Percentiles rank a stretch among this genome's conserved stretches.
phyloP scores from a whole-genome alignment of 2,113 vertebrate genomes.

The Hyaena hyaena region DNA sequence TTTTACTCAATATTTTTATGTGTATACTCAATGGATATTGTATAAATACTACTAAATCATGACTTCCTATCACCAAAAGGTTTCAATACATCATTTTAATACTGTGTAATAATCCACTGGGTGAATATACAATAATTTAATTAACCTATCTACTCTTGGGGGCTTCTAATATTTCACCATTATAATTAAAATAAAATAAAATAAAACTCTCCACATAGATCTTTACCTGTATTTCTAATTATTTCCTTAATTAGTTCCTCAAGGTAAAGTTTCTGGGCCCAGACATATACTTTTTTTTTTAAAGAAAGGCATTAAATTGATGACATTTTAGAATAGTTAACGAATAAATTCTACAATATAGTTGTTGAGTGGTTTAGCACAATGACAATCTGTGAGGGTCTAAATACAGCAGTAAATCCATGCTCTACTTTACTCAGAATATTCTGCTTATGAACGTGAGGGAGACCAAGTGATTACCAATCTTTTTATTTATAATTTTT shows the following conservation, averaged over 20 bases:
- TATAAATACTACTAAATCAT: background rate
- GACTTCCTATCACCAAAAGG: background rate
- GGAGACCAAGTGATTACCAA: no score
- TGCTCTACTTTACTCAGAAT: background rate
- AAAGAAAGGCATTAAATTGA: background rate
- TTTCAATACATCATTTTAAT: background rate
- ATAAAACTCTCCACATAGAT: background rate
- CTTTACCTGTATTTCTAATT: background rate
- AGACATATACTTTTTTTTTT: background rate
- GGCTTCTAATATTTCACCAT: background rate
- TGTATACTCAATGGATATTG: background rate
- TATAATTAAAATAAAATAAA: conserved; percentile 38
- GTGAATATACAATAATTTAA: background rate
- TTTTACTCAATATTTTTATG: background rate
- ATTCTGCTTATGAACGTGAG: no score
- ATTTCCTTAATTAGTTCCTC: background rate
- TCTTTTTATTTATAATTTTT: no score
- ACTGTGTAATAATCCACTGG: background rate
- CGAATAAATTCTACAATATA: background rate
- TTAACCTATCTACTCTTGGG: background rate
- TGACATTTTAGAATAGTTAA: no score
- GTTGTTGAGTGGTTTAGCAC: background rate
- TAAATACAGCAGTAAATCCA: fast-evolving
- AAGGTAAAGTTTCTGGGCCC: background rate
- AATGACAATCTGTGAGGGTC: fast-evolving